Conservation (phyloP, 2,888 invertebrate species). For the Sphecodes monilicornis region DNA sequence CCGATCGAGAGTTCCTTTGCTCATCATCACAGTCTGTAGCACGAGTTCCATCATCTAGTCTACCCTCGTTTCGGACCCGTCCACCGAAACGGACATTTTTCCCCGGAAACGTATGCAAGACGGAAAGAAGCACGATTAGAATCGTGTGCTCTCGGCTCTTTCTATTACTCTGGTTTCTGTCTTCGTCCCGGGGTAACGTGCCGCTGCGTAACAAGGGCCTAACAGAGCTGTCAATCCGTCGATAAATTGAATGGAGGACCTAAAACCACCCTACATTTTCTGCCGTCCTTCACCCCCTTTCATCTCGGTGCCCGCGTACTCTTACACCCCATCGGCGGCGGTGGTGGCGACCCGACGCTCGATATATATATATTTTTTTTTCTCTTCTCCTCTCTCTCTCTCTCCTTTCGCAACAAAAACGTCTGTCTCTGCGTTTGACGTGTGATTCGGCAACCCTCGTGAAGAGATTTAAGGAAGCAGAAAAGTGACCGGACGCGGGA, state of each 20-base stretch:
- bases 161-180: slow-evolving; percentile 31
- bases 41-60: not conserved
- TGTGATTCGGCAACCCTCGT: slow-evolving; percentile 75
- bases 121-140: slow-evolving; percentile 52
- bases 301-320: slow-evolving; percentile 70
- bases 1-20: not conserved
- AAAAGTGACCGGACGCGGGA: slow-evolving; percentile 66
- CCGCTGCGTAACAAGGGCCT: slow-evolving; percentile 81
- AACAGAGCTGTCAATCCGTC: slow-evolving; percentile 84
- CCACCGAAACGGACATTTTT: slow-evolving; percentile 48
- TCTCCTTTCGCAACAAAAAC: slow-evolving; percentile 76
- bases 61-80: slow-evolving; percentile 30
- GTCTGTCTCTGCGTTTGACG: slow-evolving; percentile 80
- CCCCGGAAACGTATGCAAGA: slow-evolving; percentile 61
- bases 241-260: slow-evolving; percentile 83
- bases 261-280: slow-evolving; percentile 82
- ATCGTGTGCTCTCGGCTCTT: slow-evolving; percentile 22
- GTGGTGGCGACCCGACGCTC: slow-evolving; percentile 66
- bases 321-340: slow-evolving; percentile 72
- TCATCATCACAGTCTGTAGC: not conserved
- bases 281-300: slow-evolving; percentile 75
- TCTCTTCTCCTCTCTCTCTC: not conserved
- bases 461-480: slow-evolving; percentile 71
- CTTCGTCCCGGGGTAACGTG: slow-evolving; percentile 64
- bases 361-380: slow-evolving; percentile 54